Percentiles rank a stretch among this genome's conserved stretches.
phyloP scores from a whole-genome alignment of 2,113 vertebrate genomes.

The Myotis davidii region DNA sequence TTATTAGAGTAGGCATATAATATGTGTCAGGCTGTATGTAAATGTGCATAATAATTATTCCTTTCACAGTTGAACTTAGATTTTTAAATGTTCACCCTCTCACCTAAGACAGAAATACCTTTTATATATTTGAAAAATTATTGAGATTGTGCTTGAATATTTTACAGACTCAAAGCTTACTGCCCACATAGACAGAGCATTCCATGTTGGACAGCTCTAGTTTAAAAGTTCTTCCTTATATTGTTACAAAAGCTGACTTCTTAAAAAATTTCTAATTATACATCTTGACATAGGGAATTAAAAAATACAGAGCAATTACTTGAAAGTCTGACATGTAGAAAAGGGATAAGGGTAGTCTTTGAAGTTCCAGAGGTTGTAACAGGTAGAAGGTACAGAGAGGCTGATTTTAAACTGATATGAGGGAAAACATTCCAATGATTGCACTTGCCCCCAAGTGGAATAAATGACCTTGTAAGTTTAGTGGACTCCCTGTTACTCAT shows the following conservation, averaged over 20 bases:
- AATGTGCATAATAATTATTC: conserved; percentile 6
- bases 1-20: not conserved
- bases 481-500: not conserved
- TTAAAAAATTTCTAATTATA: not conserved
- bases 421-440: not conserved
- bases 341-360: not conserved
- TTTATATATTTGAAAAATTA: conserved; percentile 19
- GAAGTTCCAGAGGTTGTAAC: conserved; percentile 9
- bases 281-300: conserved; percentile 35
- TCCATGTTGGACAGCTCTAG: not conserved
- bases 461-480: not conserved
- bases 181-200: not conserved
- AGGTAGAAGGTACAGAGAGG: not conserved
- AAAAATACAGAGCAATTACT: conserved; percentile 26
- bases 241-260: conserved; percentile 17
- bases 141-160: conserved; percentile 36
- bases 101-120: conserved; percentile 22
- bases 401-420: not conserved
- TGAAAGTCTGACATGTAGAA: conserved; percentile 12
- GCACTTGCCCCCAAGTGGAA: not conserved
- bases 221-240: conserved; percentile 33
- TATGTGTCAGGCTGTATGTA: not conserved
- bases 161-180: not conserved
- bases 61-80: conserved; percentile 34
- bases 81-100: conserved; percentile 1